Conservation (phyloP, 2,797 vertebrate genomes). For the Decapterus maruadsi region DNA sequence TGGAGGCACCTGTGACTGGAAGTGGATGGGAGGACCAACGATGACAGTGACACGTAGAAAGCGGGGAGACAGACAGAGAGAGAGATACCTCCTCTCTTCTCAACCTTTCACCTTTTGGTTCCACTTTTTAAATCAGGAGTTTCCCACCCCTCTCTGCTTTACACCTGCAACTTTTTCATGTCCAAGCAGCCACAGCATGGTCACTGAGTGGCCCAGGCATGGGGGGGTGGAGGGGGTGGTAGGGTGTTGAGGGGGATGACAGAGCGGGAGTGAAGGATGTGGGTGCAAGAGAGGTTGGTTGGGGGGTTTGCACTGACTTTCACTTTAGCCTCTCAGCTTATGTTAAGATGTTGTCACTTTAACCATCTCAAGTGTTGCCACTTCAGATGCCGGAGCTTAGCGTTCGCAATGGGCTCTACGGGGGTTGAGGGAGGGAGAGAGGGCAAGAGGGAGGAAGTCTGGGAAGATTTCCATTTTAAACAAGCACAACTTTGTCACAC, state of each 20-base stretch:
- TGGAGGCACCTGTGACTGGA: constrained; percentile 84
- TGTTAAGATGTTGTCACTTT: constrained; percentile 89
- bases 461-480: constrained; percentile 84
- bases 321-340: constrained; percentile 82
- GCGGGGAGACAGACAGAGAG: constrained; percentile 45
- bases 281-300: constrained; percentile 70
- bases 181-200: constrained; percentile 38
- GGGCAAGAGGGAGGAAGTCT: constrained; percentile 77
- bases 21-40: constrained; percentile 65
- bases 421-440: constrained; percentile 48
- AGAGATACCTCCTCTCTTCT: constrained; percentile 16
- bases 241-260: constrained; percentile 49
- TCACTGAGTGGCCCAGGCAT: constrained; percentile 32
- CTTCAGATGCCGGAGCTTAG: constrained; percentile 87
- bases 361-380: constrained; percentile 87
- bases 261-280: constrained; percentile 62
- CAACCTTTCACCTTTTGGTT: constrained; percentile 33
- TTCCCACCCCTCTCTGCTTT: constrained; percentile 41
- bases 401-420: constrained; percentile 65
- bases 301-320: constrained; percentile 75
- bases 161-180: constrained; percentile 54
- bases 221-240: not conserved
- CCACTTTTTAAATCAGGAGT: constrained; percentile 16
- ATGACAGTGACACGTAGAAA: constrained; percentile 65
- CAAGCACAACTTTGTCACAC: constrained; percentile 79